These are phyloP conservation scores for Myripristis jacobus DNA, from an alignment of 2,797 vertebrate genomes.

Conservation along the genomic window DNA sequence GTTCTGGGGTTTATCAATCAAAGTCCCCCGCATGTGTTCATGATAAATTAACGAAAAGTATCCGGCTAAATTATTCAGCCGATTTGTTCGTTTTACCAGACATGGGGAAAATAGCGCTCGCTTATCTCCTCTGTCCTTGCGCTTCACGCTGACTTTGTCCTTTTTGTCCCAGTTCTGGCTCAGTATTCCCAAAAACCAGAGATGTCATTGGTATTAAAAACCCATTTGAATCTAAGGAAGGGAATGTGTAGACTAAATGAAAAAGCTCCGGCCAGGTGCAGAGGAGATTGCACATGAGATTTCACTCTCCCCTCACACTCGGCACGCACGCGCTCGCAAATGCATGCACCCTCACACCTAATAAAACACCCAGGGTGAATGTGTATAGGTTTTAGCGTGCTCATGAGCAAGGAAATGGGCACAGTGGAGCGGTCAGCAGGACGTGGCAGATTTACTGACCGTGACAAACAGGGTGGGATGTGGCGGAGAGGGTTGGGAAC, in stretches of 20 bases:
- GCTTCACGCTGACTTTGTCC: conserved; percentile 5
- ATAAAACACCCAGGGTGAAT: conserved; percentile 67
- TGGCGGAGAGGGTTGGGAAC: conserved; percentile 13
- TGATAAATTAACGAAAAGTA: conserved; percentile 12
- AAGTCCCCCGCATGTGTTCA: not conserved
- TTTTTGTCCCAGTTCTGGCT: conserved; percentile 6
- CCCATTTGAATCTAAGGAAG: conserved; percentile 17
- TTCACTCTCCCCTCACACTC: conserved; percentile 2
- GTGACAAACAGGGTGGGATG: conserved; percentile 55
- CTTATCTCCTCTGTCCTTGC: not conserved
- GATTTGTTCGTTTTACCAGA: conserved; percentile 1
- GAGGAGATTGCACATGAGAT: conserved; percentile 27
- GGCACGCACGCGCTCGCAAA: conserved; percentile 30
- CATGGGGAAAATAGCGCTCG: not conserved
- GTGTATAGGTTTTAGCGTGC: conserved; percentile 59
- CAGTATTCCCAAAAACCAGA: conserved; percentile 20
- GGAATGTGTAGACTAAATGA: conserved; percentile 31
- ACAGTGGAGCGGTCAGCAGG: conserved; percentile 55
- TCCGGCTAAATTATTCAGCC: conserved; percentile 6
- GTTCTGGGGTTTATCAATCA: not conserved
- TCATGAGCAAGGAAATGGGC: conserved; percentile 69
- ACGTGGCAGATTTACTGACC: conserved; percentile 79
- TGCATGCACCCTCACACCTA: conserved; percentile 61
- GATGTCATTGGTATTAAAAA: conserved; percentile 1
- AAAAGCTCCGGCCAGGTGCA: conserved; percentile 58